phyloP scores from a whole-genome alignment of 2,888 invertebrate genomes.

The Troides helena region DNA sequence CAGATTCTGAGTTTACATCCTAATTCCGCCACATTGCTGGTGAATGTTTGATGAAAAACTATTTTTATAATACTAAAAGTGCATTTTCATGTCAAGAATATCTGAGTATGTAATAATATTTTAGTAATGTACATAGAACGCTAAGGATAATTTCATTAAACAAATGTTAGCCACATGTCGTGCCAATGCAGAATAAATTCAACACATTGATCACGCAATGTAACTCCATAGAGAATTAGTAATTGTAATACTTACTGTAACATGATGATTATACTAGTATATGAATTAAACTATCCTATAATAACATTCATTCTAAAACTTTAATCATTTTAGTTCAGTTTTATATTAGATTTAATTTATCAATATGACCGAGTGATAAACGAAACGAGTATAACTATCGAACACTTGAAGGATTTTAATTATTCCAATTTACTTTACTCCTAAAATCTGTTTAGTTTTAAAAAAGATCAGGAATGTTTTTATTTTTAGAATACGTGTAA shows the following conservation, averaged over 20 bases:
- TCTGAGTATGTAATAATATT: not conserved
- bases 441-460: too few relatives aligned
- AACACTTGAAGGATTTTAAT: too few relatives aligned
- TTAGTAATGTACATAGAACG: not conserved
- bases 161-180: constrained; percentile 33
- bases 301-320: not conserved
- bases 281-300: not conserved
- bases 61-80: not conserved
- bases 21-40: not conserved
- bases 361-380: too few relatives aligned
- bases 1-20: not conserved
- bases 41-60: not conserved
- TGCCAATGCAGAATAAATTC: constrained; percentile 25
- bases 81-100: not conserved
- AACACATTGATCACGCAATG: constrained; percentile 19
- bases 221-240: constrained; percentile 21
- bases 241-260: not conserved
- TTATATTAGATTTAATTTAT: not conserved
- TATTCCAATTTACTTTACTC: too few relatives aligned
- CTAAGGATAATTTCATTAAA: constrained; percentile 19
- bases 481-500: too few relatives aligned
- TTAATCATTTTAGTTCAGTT: not conserved
- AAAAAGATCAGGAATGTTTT: too few relatives aligned
- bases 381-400: too few relatives aligned
- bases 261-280: not conserved